Evolutionary conservation across 2,888 invertebrate species (phyloP).

Genomic region (Diabrotica balteata): DNA sequence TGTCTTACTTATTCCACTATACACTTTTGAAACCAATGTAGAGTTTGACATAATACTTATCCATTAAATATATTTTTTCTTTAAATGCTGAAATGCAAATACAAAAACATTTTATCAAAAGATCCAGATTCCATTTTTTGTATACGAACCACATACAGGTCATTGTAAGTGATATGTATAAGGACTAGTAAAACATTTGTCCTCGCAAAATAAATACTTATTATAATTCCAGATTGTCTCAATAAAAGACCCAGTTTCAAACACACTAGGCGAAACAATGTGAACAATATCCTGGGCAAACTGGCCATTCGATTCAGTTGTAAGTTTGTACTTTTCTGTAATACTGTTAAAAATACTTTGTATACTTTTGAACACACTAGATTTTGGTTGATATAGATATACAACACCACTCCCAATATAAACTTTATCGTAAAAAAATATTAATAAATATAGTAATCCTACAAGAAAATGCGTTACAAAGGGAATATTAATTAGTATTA

Average conservation of each 20-base stretch:
- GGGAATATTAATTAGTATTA: slow-evolving; percentile 52
- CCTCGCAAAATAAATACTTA: slow-evolving; percentile 33
- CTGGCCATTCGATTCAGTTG: slow-evolving; percentile 5
- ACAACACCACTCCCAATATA: slow-evolving; percentile 43
- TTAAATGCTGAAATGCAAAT: too few relatives aligned
- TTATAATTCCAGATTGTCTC: slow-evolving; percentile 43
- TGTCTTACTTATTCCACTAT: too few relatives aligned
- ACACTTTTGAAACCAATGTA: too few relatives aligned
- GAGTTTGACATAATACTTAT: too few relatives aligned
- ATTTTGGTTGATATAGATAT: slow-evolving; percentile 35
- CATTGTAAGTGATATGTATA: slow-evolving; percentile 10
- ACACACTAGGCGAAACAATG: slow-evolving; percentile 38
- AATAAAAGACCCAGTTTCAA: slow-evolving; percentile 32
- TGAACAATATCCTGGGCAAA: slow-evolving; percentile 44
- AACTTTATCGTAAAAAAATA: slow-evolving; percentile 45
- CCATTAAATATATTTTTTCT: too few relatives aligned
- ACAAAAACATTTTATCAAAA: too few relatives aligned
- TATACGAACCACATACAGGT: too few relatives aligned
- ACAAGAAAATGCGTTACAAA: slow-evolving; percentile 54
- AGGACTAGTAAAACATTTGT: slow-evolving; percentile 19
- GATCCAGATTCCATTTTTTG: too few relatives aligned
- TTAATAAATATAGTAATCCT: slow-evolving; percentile 51
- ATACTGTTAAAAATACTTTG: slow-evolving; percentile 35
- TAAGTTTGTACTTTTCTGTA: slow-evolving; percentile 28
- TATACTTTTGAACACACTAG: slow-evolving; percentile 10